Base-by-base conservation (phyloP, 2,113 vertebrate genomes). In the Erythrolamprus reginae region DNA sequence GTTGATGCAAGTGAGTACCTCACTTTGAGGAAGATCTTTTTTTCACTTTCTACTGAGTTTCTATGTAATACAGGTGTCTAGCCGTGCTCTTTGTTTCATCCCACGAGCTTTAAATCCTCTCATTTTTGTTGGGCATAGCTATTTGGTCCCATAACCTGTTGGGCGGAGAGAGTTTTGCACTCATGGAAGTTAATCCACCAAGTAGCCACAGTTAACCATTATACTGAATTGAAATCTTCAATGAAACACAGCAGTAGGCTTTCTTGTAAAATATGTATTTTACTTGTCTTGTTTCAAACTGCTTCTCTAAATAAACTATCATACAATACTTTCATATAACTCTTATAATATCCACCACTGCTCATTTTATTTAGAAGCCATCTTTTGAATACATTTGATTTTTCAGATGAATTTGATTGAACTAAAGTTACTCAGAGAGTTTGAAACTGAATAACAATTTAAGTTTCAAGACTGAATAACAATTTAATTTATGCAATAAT, bases 1-100 rank as follows among this genome's bases (percentile, higher is more conserved):
- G 99, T 97, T 99, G 38, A 99, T 99, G 99, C 97, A 98, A 97
- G 99, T 99, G 95, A 17, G 94, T 84, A 65, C 45, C 45, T 84
- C 33, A 19, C 13, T 3, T 53, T 4, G 26, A 15, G 28, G 1
- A 53, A 15, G 65, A 65, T 33, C 1, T 8, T 87, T 38, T 13
- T 53, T 89, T 6, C 23, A 53, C 1, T 87, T 70, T 26, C 33
- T 89, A 47, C 84, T 12, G 23, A 91, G 42, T 89, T 0, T 65
- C 61, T 77, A 48, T 38, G n/a, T 48, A 23, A 9, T 12, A 13
- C 28, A 3, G 7, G 42, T 87, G 28, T n/a, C 70, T 77, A 84
- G 33, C 0, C 58, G 0, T 38, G 21, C 82, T 89, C 52, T 42
- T 8, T 1, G 17, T 10, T 19, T 48, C 15, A 19, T 17, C 8